Base-by-base conservation (phyloP, 1,140 invertebrate species). In the Brachionus asplanchnoidis region DNA sequence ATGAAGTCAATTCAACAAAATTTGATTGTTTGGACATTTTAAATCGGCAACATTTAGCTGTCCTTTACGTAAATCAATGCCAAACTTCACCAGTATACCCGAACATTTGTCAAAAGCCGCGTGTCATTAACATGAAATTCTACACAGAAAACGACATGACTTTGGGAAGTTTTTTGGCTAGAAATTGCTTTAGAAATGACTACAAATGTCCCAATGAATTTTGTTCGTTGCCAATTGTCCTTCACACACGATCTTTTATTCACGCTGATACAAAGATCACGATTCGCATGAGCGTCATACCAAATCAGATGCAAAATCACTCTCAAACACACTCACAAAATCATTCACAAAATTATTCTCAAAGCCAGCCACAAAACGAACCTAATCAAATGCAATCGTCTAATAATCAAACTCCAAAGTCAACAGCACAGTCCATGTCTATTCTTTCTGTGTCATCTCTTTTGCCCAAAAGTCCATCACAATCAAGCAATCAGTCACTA, bases 91-190 rank as follows among this genome's bases (percentile, higher is more conserved):
- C 92, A 23, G 94, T 95, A 87, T 92, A 93, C 11, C 95, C 95
- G 14, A 93, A 93, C 65, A 96, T 95, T 88, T 97, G 95, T 88
- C 94, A 96, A 3, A 93, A 94, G 87, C 95, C 95, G 87, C 94
- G 94, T 93, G 92, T 96, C 20, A 93, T 96, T 0, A 93, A 93
- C 70, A 99, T 99, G 95, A 94, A 97, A 86, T 94, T 97, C 88
- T 98, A 99, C 89, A 95, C 95, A 0, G 91, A 92, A 17, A 95
- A 97, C 87, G 97, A 99, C 88, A 97, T 98, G 85, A 94, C 96
- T 3, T 89, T 99, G 4, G 97, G 97, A 53, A 93, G 93, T 85
- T 99, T 99, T 89, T 90, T 99, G 2, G 95, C 97, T 88, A 92
- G 94, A 70, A 97, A 97, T 88, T 98, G 96, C 89, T 82, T 82